Conservation (phyloP, 2,797 vertebrate species). For the Valencia hispanica region DNA sequence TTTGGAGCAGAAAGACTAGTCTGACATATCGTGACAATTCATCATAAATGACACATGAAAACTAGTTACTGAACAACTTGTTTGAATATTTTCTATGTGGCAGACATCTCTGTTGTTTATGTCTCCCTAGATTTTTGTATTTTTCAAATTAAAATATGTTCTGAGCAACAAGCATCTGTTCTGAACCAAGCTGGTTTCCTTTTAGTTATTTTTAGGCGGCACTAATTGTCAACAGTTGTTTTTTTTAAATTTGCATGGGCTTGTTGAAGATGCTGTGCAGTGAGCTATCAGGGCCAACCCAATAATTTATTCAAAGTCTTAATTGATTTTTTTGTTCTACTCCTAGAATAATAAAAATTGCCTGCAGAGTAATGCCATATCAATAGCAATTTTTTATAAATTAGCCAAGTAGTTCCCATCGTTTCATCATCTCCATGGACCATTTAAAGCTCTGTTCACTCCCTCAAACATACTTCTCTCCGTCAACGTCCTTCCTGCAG, state of each 20-base stretch:
- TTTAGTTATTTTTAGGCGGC: background rate
- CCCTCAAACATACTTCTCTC: slow-evolving; percentile 82
- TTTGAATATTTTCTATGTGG: background rate
- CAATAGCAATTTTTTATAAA: slow-evolving; percentile 25
- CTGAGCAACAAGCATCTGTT: background rate
- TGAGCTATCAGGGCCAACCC: slow-evolving; percentile 31
- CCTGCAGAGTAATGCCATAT: slow-evolving; percentile 25
- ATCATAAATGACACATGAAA: background rate
- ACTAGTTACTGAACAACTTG: background rate
- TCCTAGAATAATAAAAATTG: slow-evolving; percentile 26
- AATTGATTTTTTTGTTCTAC: slow-evolving; percentile 7
- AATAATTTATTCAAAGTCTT: slow-evolving; percentile 34
- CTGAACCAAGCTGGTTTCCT: background rate
- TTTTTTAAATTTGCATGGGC: background rate
- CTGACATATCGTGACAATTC: background rate
- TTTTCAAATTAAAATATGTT: slow-evolving; percentile 2
- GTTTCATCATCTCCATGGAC: slow-evolving; percentile 40
- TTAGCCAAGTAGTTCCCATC: slow-evolving; percentile 37
- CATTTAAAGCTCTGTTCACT: slow-evolving; percentile 33
- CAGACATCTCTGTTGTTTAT: background rate
- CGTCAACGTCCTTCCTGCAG: slow-evolving; percentile 86
- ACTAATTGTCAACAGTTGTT: background rate
- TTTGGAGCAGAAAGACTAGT: background rate
- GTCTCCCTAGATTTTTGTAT: background rate
- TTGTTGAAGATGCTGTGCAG: slow-evolving; percentile 10